Base-by-base conservation (phyloP, 2,113 vertebrate genomes). In the Hucho hucho region DNA sequence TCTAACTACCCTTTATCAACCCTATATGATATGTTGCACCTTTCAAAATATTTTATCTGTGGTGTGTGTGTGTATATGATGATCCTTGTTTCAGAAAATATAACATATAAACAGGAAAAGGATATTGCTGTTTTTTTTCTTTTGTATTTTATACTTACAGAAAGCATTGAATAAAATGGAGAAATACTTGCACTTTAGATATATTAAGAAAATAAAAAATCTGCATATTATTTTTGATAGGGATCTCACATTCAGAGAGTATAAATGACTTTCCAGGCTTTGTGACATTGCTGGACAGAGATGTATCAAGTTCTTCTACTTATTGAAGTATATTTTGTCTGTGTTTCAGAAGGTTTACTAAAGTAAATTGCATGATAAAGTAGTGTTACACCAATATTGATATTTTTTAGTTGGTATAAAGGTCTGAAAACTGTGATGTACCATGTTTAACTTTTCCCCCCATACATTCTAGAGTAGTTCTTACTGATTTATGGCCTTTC, bases 171-270 rank as follows among this genome's bases (percentile, higher is more conserved):
- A 93, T 93, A 91, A 94, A 92, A 92, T 87, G 89, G 88, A 93
- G 91, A 92, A 91, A 91, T 92, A 93, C 92, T 93, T 93, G 93
- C 93, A 94, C 93, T 93, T 93, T 94, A 94, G 92, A 93, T 93
- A 93, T 93, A 93, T 92, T 91, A 93, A 90, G 90, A 90, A 91
- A 87, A 91, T 86, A 82, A 87, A 85, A 83, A 92, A 89, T 90
- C 92, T 88, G 93, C 92, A 93, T 94, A 93, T 93, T 94, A 94
- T 94, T 94, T 94, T 94, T 94, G 91, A 94, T 94, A 94, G 92
- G 90, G 92, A 93, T 92, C 91, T 93, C 91, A 92, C 92, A 90
- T 92, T 93, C 86, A 91, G 90, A 92, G 87, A 91, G 84, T 91
- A 91, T 92, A 90, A 87, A 89, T 89, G 91, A 89, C 90, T 86